A percentile compares a stretch with the other conserved stretches of the same genome.
These are phyloP conservation scores for Platalea minor DNA, from an alignment of 2,797 vertebrate genomes.

Conservation along the genomic window DNA sequence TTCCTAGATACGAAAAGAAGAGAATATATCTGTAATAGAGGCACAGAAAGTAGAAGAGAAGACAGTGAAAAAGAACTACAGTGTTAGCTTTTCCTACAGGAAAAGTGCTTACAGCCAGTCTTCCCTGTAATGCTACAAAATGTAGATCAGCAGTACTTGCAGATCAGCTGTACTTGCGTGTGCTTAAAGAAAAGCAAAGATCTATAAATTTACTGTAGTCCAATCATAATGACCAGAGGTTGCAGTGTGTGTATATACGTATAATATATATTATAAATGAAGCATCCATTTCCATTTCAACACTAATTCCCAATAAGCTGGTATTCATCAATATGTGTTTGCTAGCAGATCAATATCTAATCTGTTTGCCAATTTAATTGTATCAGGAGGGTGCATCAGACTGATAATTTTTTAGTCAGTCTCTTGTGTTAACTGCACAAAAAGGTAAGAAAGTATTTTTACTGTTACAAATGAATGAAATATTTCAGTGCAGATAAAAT, in stretches of 20 bases:
- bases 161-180: background rate
- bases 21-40: background rate
- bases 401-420: background rate
- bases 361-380: conserved; percentile 57
- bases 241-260: background rate
- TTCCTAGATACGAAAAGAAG: background rate
- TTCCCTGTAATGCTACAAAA: background rate
- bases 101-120: background rate
- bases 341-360: conserved; percentile 48
- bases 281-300: conserved; percentile 30
- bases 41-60: background rate
- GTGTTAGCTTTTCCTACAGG: background rate
- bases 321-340: conserved; percentile 28
- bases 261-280: background rate
- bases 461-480: background rate
- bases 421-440: background rate
- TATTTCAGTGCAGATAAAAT: background rate
- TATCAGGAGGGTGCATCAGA: background rate
- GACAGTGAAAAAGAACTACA: background rate
- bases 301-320: conserved; percentile 1
- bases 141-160: background rate
- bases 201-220: background rate
- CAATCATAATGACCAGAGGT: background rate
- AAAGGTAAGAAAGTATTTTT: background rate
- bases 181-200: background rate